A percentile compares a stretch with the other conserved stretches of the same genome.
Evolutionary conservation across 2,113 vertebrate genomes (phyloP).

Genomic region (Aptenodytes patagonicus): DNA sequence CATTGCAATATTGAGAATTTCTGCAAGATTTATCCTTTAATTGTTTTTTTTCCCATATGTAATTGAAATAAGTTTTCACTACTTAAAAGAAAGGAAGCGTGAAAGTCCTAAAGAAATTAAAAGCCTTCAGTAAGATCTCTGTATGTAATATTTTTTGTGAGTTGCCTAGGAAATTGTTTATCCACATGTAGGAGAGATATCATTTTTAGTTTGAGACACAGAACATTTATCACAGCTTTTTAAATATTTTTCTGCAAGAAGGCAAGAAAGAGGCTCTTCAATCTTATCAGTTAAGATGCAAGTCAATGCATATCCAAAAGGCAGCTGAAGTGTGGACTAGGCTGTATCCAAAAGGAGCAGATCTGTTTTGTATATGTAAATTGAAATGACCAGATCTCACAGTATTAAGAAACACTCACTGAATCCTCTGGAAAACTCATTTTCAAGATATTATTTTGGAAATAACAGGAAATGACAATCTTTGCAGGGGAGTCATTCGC

Average conservation of each 20-base stretch:
- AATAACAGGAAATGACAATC: background rate
- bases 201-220: background rate
- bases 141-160: background rate
- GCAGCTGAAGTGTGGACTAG: background rate
- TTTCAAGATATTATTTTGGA: background rate
- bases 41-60: background rate
- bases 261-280: background rate
- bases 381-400: background rate
- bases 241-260: background rate
- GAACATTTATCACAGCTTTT: background rate
- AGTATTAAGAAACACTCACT: background rate
- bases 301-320: background rate
- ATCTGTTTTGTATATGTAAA: background rate
- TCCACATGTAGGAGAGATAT: background rate
- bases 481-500: background rate
- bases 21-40: background rate
- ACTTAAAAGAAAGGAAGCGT: background rate
- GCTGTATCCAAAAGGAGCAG: background rate
- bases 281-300: background rate
- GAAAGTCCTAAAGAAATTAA: background rate
- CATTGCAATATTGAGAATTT: background rate
- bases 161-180: slow-evolving; percentile 36
- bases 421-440: background rate
- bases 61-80: background rate
- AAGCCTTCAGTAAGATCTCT: background rate